Percentiles rank a stretch among this genome's conserved stretches.
Evolutionary conservation across 2,797 vertebrate genomes (phyloP).

Genomic region (Myotis daubentonii): DNA sequence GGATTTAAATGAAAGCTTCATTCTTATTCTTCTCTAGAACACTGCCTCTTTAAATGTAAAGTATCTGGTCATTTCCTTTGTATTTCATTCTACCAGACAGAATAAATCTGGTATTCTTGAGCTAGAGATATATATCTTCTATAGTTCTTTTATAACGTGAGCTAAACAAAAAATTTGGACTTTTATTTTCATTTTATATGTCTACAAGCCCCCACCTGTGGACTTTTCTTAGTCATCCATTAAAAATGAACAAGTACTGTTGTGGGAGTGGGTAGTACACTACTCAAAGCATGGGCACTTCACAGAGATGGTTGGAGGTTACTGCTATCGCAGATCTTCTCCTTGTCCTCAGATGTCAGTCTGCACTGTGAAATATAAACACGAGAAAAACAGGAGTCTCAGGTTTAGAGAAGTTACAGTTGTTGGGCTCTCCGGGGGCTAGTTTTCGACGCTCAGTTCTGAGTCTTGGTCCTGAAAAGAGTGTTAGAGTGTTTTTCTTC

Average conservation of each 20-base stretch:
- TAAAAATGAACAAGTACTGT: not conserved
- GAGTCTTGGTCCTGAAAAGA: not conserved
- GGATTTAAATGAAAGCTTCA: not conserved
- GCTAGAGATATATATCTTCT: not conserved
- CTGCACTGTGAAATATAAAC: not conserved
- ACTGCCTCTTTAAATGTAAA: not conserved
- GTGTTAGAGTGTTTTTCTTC: not conserved
- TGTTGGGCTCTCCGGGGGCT: not conserved
- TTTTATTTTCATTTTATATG: slow-evolving; percentile 7
- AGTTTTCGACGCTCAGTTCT: not conserved
- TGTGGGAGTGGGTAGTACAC: not conserved
- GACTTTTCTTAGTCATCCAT: not conserved
- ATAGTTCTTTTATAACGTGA: not conserved
- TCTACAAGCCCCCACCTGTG: not conserved
- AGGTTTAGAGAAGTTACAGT: not conserved
- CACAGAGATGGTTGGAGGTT: not conserved
- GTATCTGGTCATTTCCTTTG: not conserved
- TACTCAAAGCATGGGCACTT: not conserved
- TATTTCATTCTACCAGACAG: not conserved
- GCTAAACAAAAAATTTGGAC: not conserved
- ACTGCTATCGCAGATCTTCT: not conserved
- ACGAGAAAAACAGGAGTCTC: not conserved
- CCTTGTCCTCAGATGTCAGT: not conserved
- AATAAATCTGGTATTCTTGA: not conserved
- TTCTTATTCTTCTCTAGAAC: not conserved